Conservation (phyloP, 2,113 vertebrate genomes). For the Neodontobutis hainanensis region DNA sequence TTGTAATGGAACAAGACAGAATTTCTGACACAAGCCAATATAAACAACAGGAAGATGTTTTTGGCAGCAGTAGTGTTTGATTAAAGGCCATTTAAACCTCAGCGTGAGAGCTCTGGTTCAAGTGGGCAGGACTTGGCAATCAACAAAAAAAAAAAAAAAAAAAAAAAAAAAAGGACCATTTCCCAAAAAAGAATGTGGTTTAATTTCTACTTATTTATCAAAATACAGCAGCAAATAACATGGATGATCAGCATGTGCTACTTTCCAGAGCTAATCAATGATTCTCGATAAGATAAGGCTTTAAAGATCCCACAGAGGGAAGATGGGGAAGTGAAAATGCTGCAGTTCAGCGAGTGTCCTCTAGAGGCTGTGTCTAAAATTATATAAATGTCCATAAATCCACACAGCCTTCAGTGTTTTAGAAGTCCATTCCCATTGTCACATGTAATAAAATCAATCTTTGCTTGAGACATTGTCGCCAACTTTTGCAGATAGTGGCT, state of each 20-base stretch:
- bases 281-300: not conserved
- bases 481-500: too few relatives aligned
- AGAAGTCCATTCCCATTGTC: too few relatives aligned
- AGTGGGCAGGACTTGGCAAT: slow-evolving; percentile 52
- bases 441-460: too few relatives aligned
- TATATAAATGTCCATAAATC: too few relatives aligned
- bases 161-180: slow-evolving; percentile 24
- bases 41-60: slow-evolving; percentile 53
- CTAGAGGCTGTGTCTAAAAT: too few relatives aligned
- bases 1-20: slow-evolving; percentile 48
- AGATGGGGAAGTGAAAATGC: too few relatives aligned
- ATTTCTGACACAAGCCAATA: slow-evolving; percentile 51
- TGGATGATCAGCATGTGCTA: slow-evolving; percentile 14
- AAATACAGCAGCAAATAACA: not conserved
- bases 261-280: not conserved
- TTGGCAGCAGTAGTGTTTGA: slow-evolving; percentile 48
- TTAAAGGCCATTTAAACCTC: slow-evolving; percentile 62
- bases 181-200: slow-evolving; percentile 38
- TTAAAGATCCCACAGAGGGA: too few relatives aligned
- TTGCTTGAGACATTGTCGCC: too few relatives aligned
- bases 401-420: too few relatives aligned
- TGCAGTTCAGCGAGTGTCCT: too few relatives aligned
- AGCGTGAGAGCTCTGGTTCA: slow-evolving; percentile 44
- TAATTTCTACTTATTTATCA: slow-evolving; percentile 38
- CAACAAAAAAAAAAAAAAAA: too few relatives aligned